Evolutionary conservation across 2,113 vertebrate genomes (phyloP), one percentile per base, ranked within the genome.

Genomic region (Spheniscus mendiculus): DNA sequence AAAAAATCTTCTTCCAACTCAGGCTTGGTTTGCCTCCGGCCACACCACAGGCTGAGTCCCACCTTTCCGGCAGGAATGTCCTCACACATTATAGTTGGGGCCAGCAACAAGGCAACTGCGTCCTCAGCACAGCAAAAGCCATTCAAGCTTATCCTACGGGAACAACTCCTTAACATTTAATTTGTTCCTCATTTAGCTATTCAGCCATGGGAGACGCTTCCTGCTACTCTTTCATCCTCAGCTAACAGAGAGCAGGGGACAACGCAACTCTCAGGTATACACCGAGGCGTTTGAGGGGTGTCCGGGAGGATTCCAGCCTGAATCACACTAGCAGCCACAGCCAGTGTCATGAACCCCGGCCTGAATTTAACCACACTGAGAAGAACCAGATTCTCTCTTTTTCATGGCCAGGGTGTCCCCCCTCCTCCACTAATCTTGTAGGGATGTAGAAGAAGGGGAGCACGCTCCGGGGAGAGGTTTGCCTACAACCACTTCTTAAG

Each of bases 271-370:
- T 65, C 10, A 21, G 38, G 32, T 71, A 72, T 67, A 79, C 90
- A 77, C 36, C 0, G 0, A 85, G 36, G 72, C 1, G 0, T 73
- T 62, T 72, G 18, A 49, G 58, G 36, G 15, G 8, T 45, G 16
- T 36, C 58, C 56, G 62, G 36, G 45, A 70, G 30, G 74, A 66
- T 13, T 20, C 29, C 22, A 45, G 63, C 44, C 25, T 84, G 69
- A 78, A 74, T 55, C 2, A 1, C 20, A 36, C 55, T 12, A 73
- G n/a, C 40, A 70, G 21, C 6, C 61, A 53, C 71, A 59, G 30
- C n/a, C 49, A 25, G 0, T 1, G 22, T 29, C 12, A 13, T 11
- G 17, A 19, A 56, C 1, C 23, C 63, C 20, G 62, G 55, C n/a
- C 72, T 78, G 72, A 92, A 67, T 63, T 78, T 63, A 84, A 67